These are phyloP conservation scores for Cecropterus lyciades DNA, from an alignment of 1,140 invertebrate genomes.

Conservation along the genomic window DNA sequence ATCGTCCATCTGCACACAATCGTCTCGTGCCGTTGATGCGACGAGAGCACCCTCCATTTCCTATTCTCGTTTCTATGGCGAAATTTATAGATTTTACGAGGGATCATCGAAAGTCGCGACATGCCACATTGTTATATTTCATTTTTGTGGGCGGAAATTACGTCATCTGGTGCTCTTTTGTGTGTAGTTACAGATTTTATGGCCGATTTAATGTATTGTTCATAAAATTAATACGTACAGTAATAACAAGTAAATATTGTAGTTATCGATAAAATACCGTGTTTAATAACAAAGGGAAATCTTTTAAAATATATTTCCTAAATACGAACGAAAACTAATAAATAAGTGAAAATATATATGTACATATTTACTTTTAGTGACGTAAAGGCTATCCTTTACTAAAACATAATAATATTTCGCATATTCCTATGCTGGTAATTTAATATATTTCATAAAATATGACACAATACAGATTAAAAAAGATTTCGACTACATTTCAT, in stretches of 20 bases:
- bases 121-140: slow-evolving; percentile 76
- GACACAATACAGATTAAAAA: neutral
- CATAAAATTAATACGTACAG: neutral
- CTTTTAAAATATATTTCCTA: no score
- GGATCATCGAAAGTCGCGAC: slow-evolving; percentile 76
- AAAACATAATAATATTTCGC: no score
- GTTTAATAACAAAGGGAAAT: no score
- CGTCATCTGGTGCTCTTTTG: slow-evolving; percentile 67
- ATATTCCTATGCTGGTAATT: no score
- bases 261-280: no score
- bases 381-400: no score
- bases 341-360: no score
- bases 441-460: no score
- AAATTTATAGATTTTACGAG: slow-evolving; percentile 82
- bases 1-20: slow-evolving; percentile 83
- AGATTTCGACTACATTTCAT: neutral
- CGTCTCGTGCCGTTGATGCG: slow-evolving; percentile 59
- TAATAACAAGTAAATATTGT: neutral
- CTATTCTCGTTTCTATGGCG: slow-evolving; percentile 57
- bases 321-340: no score
- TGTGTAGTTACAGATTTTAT: slow-evolving; percentile 60
- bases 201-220: slow-evolving; percentile 41
- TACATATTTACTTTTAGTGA: no score
- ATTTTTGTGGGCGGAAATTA: slow-evolving; percentile 77
- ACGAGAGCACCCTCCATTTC: slow-evolving; percentile 67